Evolutionary conservation across 2,888 invertebrate species (phyloP).

Genomic region (Melinaea marsaeus): DNA sequence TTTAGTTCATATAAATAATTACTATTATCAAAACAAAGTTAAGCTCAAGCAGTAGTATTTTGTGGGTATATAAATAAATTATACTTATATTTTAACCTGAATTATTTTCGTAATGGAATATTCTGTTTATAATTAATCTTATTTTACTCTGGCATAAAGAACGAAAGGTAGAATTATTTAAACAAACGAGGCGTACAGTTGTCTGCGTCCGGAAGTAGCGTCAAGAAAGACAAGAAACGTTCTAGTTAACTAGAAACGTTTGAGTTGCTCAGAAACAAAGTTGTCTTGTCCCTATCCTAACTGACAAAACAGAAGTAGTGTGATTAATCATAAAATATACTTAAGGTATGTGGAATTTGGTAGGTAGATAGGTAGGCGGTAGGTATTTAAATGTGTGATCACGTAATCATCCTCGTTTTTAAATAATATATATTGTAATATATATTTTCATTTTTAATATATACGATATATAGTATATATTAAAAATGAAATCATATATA

Average conservation of each 20-base stretch:
- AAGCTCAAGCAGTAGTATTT: too few relatives aligned
- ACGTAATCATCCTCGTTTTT: too few relatives aligned
- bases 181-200: slow-evolving; percentile 1
- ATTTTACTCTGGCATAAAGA: not conserved
- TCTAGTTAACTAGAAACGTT: slow-evolving; percentile 3
- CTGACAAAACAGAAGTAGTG: not conserved
- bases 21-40: too few relatives aligned
- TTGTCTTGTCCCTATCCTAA: not conserved
- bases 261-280: slow-evolving; percentile 5
- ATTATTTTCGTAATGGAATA: not conserved
- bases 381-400: too few relatives aligned
- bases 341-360: not conserved
- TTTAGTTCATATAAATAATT: too few relatives aligned
- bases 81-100: too few relatives aligned
- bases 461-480: too few relatives aligned
- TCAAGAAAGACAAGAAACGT: slow-evolving; percentile 2
- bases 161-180: not conserved
- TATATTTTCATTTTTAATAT: too few relatives aligned
- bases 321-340: not conserved
- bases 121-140: not conserved
- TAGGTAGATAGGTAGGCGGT: too few relatives aligned
- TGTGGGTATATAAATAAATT: too few relatives aligned
- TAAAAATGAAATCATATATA: too few relatives aligned
- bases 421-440: too few relatives aligned
- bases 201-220: not conserved